Conservation (phyloP, 2,888 invertebrate genomes). For the Amphiduros pacificus region DNA sequence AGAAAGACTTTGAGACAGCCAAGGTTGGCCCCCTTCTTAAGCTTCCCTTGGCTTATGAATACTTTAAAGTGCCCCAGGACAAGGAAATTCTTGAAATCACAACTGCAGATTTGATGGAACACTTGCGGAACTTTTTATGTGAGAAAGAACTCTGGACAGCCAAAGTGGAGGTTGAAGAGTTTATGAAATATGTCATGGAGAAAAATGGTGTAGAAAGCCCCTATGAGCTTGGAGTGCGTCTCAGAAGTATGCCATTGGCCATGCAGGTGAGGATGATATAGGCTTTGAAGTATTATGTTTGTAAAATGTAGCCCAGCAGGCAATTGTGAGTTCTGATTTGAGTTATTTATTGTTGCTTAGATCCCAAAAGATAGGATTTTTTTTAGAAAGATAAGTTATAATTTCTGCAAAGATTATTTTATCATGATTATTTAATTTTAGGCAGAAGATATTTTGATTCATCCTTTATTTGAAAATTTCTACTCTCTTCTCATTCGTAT, state of each 20-base stretch:
- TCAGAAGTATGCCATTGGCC: constrained; percentile 48
- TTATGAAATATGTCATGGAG: constrained; percentile 45
- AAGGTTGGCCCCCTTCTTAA: constrained; percentile 51
- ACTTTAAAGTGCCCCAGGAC: constrained; percentile 50
- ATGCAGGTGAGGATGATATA: constrained; percentile 46
- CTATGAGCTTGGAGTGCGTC: constrained; percentile 47
- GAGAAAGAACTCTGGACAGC: constrained; percentile 45
- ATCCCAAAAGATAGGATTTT: too few relatives aligned
- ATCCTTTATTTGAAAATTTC: too few relatives aligned
- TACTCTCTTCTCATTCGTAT: too few relatives aligned
- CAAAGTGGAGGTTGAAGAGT: constrained; percentile 39
- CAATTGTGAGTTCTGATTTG: too few relatives aligned
- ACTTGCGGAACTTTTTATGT: constrained; percentile 33
- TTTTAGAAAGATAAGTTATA: too few relatives aligned
- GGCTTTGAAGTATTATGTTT: too few relatives aligned
- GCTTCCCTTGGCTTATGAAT: constrained; percentile 44
- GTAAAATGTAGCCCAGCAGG: too few relatives aligned
- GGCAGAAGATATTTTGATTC: too few relatives aligned
- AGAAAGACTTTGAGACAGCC: constrained; percentile 39
- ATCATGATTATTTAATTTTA: too few relatives aligned
- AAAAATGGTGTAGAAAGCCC: constrained; percentile 37
- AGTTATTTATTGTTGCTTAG: too few relatives aligned
- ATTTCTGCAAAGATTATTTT: too few relatives aligned
- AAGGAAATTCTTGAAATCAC: constrained; percentile 45
- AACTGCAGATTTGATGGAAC: constrained; percentile 43